phyloP scores from a whole-genome alignment of 1,140 invertebrate species.

The Spodoptera litura region DNA sequence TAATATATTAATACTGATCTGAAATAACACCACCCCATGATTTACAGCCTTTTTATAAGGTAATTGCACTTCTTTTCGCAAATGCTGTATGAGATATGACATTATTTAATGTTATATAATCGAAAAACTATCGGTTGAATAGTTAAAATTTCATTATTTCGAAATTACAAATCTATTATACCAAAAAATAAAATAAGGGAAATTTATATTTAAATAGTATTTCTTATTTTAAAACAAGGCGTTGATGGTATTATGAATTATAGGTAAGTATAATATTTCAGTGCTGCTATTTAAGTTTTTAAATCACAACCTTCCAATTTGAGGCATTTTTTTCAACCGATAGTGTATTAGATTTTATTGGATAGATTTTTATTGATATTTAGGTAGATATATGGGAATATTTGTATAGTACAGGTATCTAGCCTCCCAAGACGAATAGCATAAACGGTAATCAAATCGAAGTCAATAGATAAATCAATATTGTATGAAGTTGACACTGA shows the following conservation, averaged over 20 bases:
- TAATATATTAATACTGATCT: conserved; percentile 47
- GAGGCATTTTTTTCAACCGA: conserved; percentile 29
- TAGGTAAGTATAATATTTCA: not conserved
- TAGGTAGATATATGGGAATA: too few relatives aligned
- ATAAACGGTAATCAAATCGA: too few relatives aligned
- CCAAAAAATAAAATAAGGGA: not conserved
- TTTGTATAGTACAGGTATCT: too few relatives aligned
- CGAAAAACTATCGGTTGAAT: conserved; percentile 34
- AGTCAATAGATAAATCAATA: too few relatives aligned
- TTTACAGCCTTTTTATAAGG: not conserved
- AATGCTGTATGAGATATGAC: conserved; percentile 11
- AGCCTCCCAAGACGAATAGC: too few relatives aligned
- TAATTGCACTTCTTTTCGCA: conserved; percentile 24
- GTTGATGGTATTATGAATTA: not conserved
- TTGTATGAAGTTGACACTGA: too few relatives aligned
- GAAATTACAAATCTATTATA: not conserved
- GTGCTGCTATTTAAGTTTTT: not conserved
- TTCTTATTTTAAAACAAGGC: not conserved
- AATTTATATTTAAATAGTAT: not conserved
- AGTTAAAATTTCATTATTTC: conserved; percentile 6
- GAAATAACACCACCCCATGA: conserved; percentile 21
- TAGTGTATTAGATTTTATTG: not conserved
- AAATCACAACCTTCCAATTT: conserved; percentile 40
- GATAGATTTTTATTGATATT: too few relatives aligned
- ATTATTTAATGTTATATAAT: conserved; percentile 10